phyloP scores from a whole-genome alignment of 1,140 invertebrate genomes.

The Eupristina koningsbergeri region DNA sequence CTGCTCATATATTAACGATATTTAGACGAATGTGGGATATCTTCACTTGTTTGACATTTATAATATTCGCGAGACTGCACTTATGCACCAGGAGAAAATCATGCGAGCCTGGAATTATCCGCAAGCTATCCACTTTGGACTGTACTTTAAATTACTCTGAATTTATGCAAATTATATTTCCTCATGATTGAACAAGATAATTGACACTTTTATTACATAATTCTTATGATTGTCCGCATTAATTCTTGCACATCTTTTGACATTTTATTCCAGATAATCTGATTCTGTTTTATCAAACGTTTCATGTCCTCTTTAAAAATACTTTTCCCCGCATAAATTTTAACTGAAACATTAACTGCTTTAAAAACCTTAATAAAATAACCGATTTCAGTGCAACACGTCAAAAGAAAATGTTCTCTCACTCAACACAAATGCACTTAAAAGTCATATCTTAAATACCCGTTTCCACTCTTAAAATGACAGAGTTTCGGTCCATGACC shows the following conservation, averaged over 20 bases:
- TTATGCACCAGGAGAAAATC: too few relatives aligned
- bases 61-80: conserved; percentile 4
- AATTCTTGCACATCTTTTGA: too few relatives aligned
- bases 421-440: background rate
- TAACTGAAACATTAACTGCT: background rate
- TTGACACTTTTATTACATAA: background rate
- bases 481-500: background rate
- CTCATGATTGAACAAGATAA: background rate
- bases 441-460: conserved; percentile 1
- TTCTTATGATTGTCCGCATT: background rate
- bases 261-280: too few relatives aligned
- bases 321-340: background rate
- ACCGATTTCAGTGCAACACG: background rate
- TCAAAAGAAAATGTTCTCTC: background rate
- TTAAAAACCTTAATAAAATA: background rate
- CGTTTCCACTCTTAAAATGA: conserved; percentile 2
- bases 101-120: too few relatives aligned
- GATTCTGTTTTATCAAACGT: background rate
- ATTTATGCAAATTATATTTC: background rate
- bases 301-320: background rate
- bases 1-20: background rate
- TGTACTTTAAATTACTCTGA: background rate
- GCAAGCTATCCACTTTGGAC: too few relatives aligned
- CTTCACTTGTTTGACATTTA: conserved; percentile 45
- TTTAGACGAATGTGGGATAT: conserved; percentile 20